phyloP scores from a whole-genome alignment of 2,888 invertebrate genomes.

The Pristionchus fissidentatus region DNA sequence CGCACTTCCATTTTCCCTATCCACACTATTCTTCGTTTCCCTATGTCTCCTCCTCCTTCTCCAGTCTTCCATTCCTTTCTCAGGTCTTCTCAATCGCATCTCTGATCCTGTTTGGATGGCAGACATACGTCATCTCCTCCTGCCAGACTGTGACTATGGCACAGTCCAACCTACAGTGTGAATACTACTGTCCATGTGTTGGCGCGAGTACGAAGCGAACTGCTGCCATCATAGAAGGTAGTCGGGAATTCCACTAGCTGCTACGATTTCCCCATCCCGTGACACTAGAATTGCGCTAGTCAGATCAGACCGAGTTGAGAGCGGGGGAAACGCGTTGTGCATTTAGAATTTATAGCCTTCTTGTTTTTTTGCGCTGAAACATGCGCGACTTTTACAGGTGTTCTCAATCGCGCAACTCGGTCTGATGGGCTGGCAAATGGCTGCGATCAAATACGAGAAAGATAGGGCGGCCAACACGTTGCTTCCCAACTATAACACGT shows the following conservation, averaged over 20 bases:
- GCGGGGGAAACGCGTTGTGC: constrained; percentile 2
- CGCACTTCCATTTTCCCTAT: not conserved
- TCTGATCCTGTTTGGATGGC: constrained; percentile 73
- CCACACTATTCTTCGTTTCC: not conserved
- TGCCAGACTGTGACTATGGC: constrained; percentile 73
- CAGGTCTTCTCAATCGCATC: constrained; percentile 72
- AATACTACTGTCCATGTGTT: constrained; percentile 74
- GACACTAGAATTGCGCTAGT: not conserved
- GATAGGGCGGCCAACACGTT: constrained; percentile 74
- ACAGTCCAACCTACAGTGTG: constrained; percentile 72
- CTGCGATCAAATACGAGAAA: constrained; percentile 73
- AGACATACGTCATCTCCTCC: constrained; percentile 70
- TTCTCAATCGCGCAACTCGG: constrained; percentile 72
- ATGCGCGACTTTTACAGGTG: constrained; percentile 59
- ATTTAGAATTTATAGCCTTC: not conserved
- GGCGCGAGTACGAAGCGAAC: constrained; percentile 73
- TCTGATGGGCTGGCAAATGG: constrained; percentile 76
- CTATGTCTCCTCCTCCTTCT: not conserved
- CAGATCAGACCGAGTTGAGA: constrained; percentile 42
- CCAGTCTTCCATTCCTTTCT: too few relatives aligned
- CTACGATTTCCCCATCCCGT: not conserved
- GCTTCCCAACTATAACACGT: constrained; percentile 73
- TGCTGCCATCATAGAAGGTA: constrained; percentile 72
- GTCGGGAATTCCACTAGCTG: constrained; percentile 26
- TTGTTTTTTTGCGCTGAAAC: constrained; percentile 1